Conservation (phyloP, 2,797 vertebrate genomes). For the Merluccius polli region DNA sequence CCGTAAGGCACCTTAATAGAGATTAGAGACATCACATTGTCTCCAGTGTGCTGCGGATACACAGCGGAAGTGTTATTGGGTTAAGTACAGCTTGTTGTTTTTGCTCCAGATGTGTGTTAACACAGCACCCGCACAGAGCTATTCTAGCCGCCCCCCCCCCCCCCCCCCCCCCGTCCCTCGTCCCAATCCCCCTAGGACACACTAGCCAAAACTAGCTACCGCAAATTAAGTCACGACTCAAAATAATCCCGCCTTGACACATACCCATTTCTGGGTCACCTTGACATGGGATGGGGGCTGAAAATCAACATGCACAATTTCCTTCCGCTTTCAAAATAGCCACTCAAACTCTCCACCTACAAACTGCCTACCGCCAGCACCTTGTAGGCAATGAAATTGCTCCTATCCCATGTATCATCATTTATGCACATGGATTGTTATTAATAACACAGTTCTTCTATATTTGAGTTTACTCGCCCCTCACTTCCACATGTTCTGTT, state of each 20-base stretch:
- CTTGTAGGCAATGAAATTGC: too few relatives aligned
- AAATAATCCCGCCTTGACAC: slow-evolving; percentile 22
- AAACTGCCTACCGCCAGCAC: neutral
- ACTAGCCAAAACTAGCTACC: slow-evolving; percentile 1
- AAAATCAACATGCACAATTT: neutral
- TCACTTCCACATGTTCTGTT: too few relatives aligned
- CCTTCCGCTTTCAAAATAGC: neutral
- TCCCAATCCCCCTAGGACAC: slow-evolving; percentile 37
- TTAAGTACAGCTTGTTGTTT: neutral
- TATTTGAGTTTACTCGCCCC: too few relatives aligned
- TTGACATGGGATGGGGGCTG: neutral
- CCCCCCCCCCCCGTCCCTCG: too few relatives aligned
- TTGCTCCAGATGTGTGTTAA: neutral
- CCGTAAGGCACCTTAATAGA: neutral
- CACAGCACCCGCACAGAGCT: neutral
- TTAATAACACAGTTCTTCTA: too few relatives aligned
- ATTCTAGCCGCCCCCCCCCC: neutral
- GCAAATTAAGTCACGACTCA: slow-evolving; percentile 33
- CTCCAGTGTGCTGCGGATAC: neutral
- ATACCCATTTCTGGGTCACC: slow-evolving; percentile 14
- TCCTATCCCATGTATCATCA: too few relatives aligned
- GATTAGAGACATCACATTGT: too few relatives aligned
- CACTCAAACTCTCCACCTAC: neutral
- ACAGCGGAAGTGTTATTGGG: neutral
- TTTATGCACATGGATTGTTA: too few relatives aligned